Percentiles rank a stretch among this genome's conserved stretches.
Conservation (phyloP, 2,113 vertebrate species). For the Pelvicachromis taeniatus region DNA sequence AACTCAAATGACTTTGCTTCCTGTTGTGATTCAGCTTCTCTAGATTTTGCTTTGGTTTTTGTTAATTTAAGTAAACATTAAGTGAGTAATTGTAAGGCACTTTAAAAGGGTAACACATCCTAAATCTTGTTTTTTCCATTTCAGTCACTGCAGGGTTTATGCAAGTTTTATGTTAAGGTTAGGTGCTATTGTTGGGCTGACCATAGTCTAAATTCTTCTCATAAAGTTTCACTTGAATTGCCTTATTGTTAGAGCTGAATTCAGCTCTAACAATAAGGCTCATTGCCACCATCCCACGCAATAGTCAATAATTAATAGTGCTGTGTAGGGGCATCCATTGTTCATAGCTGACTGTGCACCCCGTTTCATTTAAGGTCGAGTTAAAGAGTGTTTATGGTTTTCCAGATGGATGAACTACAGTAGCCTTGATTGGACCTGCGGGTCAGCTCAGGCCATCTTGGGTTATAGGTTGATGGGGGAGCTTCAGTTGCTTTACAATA, state of each 20-base stretch:
- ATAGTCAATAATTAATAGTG: constrained; percentile 31
- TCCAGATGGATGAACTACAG: constrained; percentile 62
- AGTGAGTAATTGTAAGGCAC: background rate
- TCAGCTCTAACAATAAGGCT: background rate
- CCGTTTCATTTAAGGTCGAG: background rate
- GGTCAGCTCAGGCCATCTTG: constrained; percentile 27
- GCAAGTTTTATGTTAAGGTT: background rate
- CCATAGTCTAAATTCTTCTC: background rate
- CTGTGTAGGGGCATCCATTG: background rate
- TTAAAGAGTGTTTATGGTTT: constrained; percentile 38
- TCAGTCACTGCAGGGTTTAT: background rate
- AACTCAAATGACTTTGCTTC: background rate
- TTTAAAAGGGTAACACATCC: background rate
- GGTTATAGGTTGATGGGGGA: background rate
- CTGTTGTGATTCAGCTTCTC: background rate
- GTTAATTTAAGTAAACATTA: background rate
- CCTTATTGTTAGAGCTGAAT: constrained; percentile 25
- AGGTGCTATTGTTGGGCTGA: background rate
- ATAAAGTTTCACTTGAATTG: constrained; percentile 17
- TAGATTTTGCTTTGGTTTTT: background rate
- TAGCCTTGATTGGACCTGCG: constrained; percentile 23
- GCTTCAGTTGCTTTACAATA: constrained; percentile 43
- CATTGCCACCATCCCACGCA: background rate
- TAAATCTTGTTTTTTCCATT: background rate
- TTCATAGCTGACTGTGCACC: background rate